phyloP scores from a whole-genome alignment of 2,888 invertebrate species.

The Sinodicranocentrus sp. region DNA sequence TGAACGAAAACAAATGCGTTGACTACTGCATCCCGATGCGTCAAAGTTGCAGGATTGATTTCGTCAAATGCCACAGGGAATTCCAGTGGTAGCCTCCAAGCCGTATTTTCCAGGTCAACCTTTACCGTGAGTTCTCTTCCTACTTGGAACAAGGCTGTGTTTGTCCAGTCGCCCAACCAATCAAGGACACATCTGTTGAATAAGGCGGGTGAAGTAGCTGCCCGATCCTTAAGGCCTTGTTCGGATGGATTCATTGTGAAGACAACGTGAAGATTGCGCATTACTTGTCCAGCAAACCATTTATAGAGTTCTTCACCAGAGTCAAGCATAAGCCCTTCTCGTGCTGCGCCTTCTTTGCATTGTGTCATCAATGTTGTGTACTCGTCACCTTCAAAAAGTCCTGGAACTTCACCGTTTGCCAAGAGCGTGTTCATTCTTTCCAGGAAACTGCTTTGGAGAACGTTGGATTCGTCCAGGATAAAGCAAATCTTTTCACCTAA shows the following conservation, averaged over 20 bases:
- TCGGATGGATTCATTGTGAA: conserved; percentile 99
- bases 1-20: conserved; percentile 99
- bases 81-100: conserved; percentile 91
- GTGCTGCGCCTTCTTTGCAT: conserved; percentile 98
- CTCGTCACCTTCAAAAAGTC: conserved; percentile 96
- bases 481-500: conserved; percentile 98
- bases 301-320: conserved; percentile 99
- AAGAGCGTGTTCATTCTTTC: conserved; percentile 99
- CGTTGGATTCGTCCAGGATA: conserved; percentile 99
- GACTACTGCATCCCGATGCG: conserved; percentile 97
- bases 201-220: conserved; percentile 98
- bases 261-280: conserved; percentile 99
- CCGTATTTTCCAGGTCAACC: conserved; percentile 93
- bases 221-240: conserved; percentile 98
- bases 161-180: conserved; percentile 99
- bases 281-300: conserved; percentile 99
- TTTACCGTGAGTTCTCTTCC: conserved; percentile 95
- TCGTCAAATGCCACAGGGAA: conserved; percentile 93
- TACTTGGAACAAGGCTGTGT: conserved; percentile 94
- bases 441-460: conserved; percentile 98
- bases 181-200: conserved; percentile 99
- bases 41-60: conserved; percentile 85
- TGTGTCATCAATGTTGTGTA: conserved; percentile 99
- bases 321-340: conserved; percentile 98
- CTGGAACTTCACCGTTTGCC: conserved; percentile 99